A percentile compares a stretch with the other conserved stretches of the same genome.
These are phyloP conservation scores for Octodon degus DNA, from an alignment of 2,113 vertebrate genomes.

Conservation along the genomic window DNA sequence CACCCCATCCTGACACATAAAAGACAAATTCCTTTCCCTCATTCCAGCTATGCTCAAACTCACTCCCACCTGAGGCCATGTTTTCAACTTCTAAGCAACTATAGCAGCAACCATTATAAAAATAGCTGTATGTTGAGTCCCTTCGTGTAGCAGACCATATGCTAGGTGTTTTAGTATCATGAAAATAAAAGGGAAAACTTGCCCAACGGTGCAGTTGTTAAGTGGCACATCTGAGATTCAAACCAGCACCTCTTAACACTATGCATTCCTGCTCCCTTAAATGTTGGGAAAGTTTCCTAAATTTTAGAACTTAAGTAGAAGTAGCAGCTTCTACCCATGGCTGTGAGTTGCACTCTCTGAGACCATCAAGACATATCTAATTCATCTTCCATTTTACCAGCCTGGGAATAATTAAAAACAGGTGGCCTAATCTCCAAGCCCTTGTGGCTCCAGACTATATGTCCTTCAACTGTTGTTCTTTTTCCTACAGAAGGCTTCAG, in stretches of 20 bases:
- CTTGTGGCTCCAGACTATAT: not conserved
- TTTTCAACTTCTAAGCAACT: constrained; percentile 1
- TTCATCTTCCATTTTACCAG: not conserved
- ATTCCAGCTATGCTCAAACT: not conserved
- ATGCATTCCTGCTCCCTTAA: not conserved
- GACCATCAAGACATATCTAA: not conserved
- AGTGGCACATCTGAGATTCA: not conserved
- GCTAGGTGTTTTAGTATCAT: not conserved
- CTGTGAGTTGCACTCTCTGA: not conserved
- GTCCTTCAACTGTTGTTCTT: not conserved
- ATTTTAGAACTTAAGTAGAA: not conserved
- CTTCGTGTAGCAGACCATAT: not conserved
- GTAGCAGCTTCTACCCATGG: not conserved
- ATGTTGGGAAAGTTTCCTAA: not conserved
- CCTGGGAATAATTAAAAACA: not conserved
- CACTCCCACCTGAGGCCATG: not conserved
- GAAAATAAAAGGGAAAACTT: constrained; percentile 4
- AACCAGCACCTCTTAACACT: not conserved
- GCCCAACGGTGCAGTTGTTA: not conserved
- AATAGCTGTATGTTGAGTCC: not conserved
- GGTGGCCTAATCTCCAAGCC: not conserved
- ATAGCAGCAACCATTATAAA: constrained; percentile 5
- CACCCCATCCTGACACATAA: not conserved
- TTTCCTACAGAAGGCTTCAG: not conserved
- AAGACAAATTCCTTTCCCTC: not conserved